A percentile compares a stretch with the other conserved stretches of the same genome.
Conservation (phyloP, 2,888 invertebrate genomes). For the Cryptophagus acutangulus region DNA sequence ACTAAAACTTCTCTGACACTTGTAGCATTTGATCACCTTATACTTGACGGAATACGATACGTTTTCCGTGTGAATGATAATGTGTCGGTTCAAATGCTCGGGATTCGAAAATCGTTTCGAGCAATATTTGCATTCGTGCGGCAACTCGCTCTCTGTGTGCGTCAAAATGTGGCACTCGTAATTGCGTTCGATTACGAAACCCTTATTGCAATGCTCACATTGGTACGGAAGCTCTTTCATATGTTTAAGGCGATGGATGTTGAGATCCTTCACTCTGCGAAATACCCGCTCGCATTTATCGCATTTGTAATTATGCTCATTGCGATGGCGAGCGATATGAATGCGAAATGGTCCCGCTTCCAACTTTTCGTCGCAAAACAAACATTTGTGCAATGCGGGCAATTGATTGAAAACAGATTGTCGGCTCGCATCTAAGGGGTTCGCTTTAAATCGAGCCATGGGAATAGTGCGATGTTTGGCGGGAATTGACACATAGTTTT, state of each 20-base stretch:
- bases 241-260: conserved; percentile 36
- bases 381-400: conserved; percentile 33
- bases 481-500: conserved; percentile 33
- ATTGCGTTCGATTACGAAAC: conserved; percentile 37
- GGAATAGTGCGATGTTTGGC: conserved; percentile 9
- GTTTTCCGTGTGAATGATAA: conserved; percentile 37
- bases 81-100: conserved; percentile 36
- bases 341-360: conserved; percentile 26
- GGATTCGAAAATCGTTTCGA: conserved; percentile 37
- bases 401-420: conserved; percentile 23
- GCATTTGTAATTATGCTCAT: conserved; percentile 34
- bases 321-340: conserved; percentile 33
- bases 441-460: conserved; percentile 16
- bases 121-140: conserved; percentile 36
- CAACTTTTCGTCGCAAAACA: conserved; percentile 30
- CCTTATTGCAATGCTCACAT: conserved; percentile 36
- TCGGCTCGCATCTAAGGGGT: neutral
- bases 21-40: conserved; percentile 32
- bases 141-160: conserved; percentile 33
- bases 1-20: conserved; percentile 34
- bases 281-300: conserved; percentile 37
- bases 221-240: conserved; percentile 38
- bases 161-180: conserved; percentile 38
- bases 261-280: conserved; percentile 36
- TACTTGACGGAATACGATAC: conserved; percentile 36